Evolutionary conservation across 2,113 vertebrate genomes (phyloP).

Genomic region (Chionodraco myersi): DNA sequence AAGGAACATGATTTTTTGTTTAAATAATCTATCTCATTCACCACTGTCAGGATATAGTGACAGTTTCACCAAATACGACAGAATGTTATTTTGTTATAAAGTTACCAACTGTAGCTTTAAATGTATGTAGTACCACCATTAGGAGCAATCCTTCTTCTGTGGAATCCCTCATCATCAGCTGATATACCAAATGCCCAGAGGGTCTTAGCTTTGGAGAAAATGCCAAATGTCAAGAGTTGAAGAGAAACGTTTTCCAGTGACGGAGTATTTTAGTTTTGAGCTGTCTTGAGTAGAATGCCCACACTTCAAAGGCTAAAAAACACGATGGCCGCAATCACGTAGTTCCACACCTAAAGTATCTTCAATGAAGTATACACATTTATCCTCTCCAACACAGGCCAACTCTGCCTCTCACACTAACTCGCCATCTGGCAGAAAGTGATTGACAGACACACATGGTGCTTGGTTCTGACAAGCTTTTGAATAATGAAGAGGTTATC

Average conservation of each 20-base stretch:
- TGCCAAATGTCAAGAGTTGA: constrained; percentile 55
- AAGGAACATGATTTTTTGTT: too few species aligned
- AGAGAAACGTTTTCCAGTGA: constrained; percentile 26
- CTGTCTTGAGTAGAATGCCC: constrained; percentile 24
- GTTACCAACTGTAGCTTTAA: not conserved
- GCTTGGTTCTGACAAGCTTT: constrained; percentile 43
- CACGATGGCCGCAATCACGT: constrained; percentile 22
- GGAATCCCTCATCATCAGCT: constrained; percentile 29
- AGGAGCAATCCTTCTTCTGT: not conserved
- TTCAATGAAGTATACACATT: constrained; percentile 8
- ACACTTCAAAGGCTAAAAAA: constrained; percentile 27
- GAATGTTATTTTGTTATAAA: too few species aligned
- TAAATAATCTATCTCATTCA: too few species aligned
- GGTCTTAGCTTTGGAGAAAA: constrained; percentile 32
- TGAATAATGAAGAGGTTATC: constrained; percentile 53
- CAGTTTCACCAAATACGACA: too few species aligned
- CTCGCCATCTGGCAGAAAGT: constrained; percentile 51
- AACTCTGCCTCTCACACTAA: constrained; percentile 16
- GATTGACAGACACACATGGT: constrained; percentile 47
- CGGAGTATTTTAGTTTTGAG: constrained; percentile 20
- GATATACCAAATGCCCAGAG: constrained; percentile 13
- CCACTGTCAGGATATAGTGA: too few species aligned
- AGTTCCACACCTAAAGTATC: constrained; percentile 15
- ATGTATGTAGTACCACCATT: not conserved
- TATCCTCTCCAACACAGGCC: constrained; percentile 17